Evolutionary conservation across 2,888 invertebrate genomes (phyloP).

Genomic region (Habrosyne pyritoides): DNA sequence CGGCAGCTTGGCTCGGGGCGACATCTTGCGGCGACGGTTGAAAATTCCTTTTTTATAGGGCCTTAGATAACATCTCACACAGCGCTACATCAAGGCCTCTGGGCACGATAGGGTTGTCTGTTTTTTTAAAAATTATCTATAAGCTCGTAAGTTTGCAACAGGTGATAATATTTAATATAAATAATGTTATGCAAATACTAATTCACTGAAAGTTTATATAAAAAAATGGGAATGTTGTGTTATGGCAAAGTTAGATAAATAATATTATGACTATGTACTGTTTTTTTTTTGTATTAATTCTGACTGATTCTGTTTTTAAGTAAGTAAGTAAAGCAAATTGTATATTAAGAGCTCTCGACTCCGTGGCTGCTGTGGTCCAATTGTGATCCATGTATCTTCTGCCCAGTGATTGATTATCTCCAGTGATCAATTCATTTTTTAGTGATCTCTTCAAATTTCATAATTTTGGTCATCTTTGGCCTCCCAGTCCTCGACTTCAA

Average conservation of each 20-base stretch:
- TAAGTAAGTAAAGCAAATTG: constrained; percentile 32
- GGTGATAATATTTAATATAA: constrained; percentile 22
- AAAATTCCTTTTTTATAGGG: constrained; percentile 72
- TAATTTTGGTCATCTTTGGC: constrained; percentile 16
- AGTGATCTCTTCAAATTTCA: background rate
- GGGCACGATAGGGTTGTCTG: constrained; percentile 80
- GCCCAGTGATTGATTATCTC: constrained; percentile 10
- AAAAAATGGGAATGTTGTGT: constrained; percentile 27
- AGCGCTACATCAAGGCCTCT: constrained; percentile 78
- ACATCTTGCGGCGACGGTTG: constrained; percentile 37
- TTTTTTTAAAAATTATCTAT: constrained; percentile 81
- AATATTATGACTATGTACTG: constrained; percentile 3
- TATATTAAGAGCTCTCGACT: background rate
- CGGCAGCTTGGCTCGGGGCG: constrained; percentile 25
- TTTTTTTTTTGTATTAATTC: background rate
- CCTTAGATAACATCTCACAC: constrained; percentile 80
- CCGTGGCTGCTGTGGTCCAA: constrained; percentile 7
- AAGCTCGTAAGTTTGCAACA: constrained; percentile 62
- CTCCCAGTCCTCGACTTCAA: background rate
- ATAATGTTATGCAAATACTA: constrained; percentile 24
- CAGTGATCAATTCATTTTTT: background rate
- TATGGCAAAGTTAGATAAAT: constrained; percentile 8
- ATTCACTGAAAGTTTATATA: constrained; percentile 24
- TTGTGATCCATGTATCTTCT: constrained; percentile 9
- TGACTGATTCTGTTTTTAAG: background rate